These are phyloP conservation scores for Ostrea denselamellosa DNA, from an alignment of 1,140 invertebrate genomes.

Conservation along the genomic window DNA sequence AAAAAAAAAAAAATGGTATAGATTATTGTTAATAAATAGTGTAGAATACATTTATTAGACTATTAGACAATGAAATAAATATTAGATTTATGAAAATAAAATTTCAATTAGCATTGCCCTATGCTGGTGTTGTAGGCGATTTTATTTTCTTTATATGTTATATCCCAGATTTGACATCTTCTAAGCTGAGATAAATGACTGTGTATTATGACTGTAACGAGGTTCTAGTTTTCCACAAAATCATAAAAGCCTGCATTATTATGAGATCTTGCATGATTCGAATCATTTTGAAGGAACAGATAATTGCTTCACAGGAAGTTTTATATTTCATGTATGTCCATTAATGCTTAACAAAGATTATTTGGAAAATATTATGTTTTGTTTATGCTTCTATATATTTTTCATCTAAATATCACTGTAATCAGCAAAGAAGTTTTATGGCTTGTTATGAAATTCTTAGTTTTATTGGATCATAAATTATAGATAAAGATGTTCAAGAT, in stretches of 20 bases:
- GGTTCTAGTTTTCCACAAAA: background rate
- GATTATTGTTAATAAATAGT: too few relatives aligned
- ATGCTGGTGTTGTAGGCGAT: background rate
- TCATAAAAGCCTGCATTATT: conserved; percentile 1
- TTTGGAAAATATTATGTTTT: conserved; percentile 12
- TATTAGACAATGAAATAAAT: background rate
- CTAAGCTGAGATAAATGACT: background rate
- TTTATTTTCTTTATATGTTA: background rate
- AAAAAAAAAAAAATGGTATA: too few relatives aligned
- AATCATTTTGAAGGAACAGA: background rate
- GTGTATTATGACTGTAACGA: background rate
- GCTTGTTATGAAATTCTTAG: conserved; percentile 22
- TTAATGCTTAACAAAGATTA: conserved; percentile 31
- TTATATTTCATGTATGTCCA: background rate
- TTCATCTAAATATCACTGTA: conserved; percentile 24
- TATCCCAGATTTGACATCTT: background rate
- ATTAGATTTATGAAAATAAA: background rate
- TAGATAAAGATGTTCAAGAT: background rate
- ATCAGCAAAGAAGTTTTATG: background rate
- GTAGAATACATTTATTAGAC: background rate
- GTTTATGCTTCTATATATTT: conserved; percentile 33
- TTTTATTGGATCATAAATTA: conserved; percentile 31
- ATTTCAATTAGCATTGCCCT: background rate
- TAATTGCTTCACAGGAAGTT: conserved; percentile 25
- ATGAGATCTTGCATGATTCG: background rate